Evolutionary conservation across 2,888 invertebrate genomes (phyloP).

Genomic region (Drosophila picticornis): DNA sequence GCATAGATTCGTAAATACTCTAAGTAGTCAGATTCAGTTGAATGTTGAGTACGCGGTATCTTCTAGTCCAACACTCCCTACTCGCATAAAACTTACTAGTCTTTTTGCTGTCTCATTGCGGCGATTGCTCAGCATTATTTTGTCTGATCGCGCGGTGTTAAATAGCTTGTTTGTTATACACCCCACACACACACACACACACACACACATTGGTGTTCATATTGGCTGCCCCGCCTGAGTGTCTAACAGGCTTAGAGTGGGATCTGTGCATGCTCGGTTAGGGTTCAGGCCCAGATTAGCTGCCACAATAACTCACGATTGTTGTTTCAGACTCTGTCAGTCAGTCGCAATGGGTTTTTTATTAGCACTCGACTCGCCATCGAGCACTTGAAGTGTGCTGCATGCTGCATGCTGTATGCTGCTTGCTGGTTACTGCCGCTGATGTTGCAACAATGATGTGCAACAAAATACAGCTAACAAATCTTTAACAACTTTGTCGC

Average conservation of each 20-base stretch:
- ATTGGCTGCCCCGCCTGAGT: constrained; percentile 59
- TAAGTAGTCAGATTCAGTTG: not conserved
- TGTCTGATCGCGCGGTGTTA: constrained; percentile 67
- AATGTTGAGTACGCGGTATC: constrained; percentile 1
- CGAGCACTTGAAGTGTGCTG: constrained; percentile 57
- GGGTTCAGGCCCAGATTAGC: constrained; percentile 63
- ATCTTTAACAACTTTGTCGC: constrained; percentile 53
- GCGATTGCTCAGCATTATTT: constrained; percentile 72
- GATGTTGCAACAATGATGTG: constrained; percentile 81
- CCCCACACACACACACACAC: constrained; percentile 52
- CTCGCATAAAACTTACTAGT: not conserved
- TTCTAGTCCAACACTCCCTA: not conserved
- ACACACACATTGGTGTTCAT: not conserved
- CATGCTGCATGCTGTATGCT: constrained; percentile 13
- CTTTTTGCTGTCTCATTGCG: constrained; percentile 65
- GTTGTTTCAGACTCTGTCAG: constrained; percentile 78
- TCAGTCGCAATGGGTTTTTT: constrained; percentile 72
- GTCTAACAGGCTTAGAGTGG: constrained; percentile 70
- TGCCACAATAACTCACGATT: constrained; percentile 77
- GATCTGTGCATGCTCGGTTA: constrained; percentile 25
- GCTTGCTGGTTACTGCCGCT: constrained; percentile 24
- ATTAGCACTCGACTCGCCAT: constrained; percentile 75
- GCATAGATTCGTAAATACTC: not conserved
- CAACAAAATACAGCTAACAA: constrained; percentile 59
- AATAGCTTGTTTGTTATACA: constrained; percentile 80